These are phyloP conservation scores for Diadegma fenestrale DNA, from an alignment of 2,888 invertebrate species.

Conservation along the genomic window DNA sequence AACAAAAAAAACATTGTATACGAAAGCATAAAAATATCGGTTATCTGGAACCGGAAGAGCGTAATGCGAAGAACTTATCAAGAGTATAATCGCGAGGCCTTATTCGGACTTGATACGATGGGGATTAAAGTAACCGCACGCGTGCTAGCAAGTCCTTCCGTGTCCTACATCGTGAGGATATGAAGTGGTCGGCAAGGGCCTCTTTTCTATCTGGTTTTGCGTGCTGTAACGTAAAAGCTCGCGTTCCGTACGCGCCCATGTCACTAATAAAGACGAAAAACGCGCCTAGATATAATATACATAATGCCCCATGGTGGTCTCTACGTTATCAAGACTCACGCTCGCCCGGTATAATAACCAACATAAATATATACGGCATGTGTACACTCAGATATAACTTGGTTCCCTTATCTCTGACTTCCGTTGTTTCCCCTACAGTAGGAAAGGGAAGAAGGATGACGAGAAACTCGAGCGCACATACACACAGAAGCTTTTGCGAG, in stretches of 20 bases:
- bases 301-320: slow-evolving; percentile 36
- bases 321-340: slow-evolving; percentile 46
- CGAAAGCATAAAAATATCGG: not conserved
- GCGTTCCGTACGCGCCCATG: slow-evolving; percentile 57
- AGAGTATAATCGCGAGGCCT: not conserved
- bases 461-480: slow-evolving; percentile 43
- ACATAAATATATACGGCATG: slow-evolving; percentile 29
- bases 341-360: slow-evolving; percentile 24
- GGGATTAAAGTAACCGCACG: slow-evolving; percentile 19
- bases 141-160: slow-evolving; percentile 43
- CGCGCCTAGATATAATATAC: slow-evolving; percentile 39
- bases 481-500: slow-evolving; percentile 36
- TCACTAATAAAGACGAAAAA: slow-evolving; percentile 65
- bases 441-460: slow-evolving; percentile 41
- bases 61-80: not conserved
- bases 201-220: slow-evolving; percentile 36
- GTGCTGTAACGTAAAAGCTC: slow-evolving; percentile 35
- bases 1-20: not conserved
- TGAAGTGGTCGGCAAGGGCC: not conserved
- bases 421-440: slow-evolving; percentile 54
- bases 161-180: slow-evolving; percentile 4
- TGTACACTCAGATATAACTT: slow-evolving; percentile 45
- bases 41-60: not conserved
- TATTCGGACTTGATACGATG: not conserved
- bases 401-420: slow-evolving; percentile 62